Base-by-base conservation (phyloP, 35 echinoderm and acorn worm genomes). In the Apostichopus californicus region DNA sequence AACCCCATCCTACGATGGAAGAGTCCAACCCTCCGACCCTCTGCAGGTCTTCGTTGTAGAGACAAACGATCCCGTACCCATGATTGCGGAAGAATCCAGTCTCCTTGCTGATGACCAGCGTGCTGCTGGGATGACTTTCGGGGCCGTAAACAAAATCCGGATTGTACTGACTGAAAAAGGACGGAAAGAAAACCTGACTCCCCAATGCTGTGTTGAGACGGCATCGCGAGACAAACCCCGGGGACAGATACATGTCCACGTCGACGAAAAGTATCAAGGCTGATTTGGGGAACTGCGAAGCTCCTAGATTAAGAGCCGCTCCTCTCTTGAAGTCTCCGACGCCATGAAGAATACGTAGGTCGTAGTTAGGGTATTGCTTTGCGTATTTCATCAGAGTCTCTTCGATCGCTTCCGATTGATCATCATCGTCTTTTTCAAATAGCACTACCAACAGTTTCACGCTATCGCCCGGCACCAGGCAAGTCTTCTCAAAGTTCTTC, bases 181-280 rank as follows among this genome's bases (percentile, higher is more conserved):
- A 93, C 5, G 96, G 96, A 58, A 85, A 98, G 81, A 96, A 98
- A 34, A 98, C 93, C 79, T 92, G 92, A 91, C 92, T 92, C 1
- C 90, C 86, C 6, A 85, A 85, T 63, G 91, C 57, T 64, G 96
- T 98, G 87, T 98, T 98, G 52, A 94, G 90, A 21, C 96, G 80
- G 70, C 96, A 98, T 57, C 96, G 73, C 13, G 87, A 92, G 2
- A 98, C 65, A 59, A 96, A 98, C 53, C 96, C 96, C 54, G 92
- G 92, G 15, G 96, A 94, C 6, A 98, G 82, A 78, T 98, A 95
- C 96, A 98, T 98, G 77, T 98, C 96, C 28, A 98, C 96, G 77
- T 98, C 96, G 24, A 98, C 94, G 88, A 98, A 95, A 72, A 95
- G 96, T 82, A 98, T 73, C 65, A 98, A 87, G 73, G 96, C 92